Evolutionary conservation across 2,888 invertebrate species (phyloP), one percentile per base, ranked within the genome.

Genomic region (Acrobasis suavella): DNA sequence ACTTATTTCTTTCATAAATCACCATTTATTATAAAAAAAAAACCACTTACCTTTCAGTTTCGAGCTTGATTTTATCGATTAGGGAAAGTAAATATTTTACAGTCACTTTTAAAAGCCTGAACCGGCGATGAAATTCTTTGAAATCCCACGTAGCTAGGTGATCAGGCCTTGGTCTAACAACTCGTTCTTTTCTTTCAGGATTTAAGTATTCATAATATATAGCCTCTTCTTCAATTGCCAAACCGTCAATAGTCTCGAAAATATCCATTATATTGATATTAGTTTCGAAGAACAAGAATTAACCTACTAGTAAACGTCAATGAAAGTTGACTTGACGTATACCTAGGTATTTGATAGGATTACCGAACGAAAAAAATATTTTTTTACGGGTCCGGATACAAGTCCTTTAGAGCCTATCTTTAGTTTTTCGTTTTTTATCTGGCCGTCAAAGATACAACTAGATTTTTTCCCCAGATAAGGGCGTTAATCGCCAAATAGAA

Each of bases 181-280:
- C 52, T 54, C 60, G 42, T 59, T 46, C 10, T 59, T 55, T 59
- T 54, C 63, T 59, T 59, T 59, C 49, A 38, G 55, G 60, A 63
- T 60, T 63, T 32, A 60, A 49, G 39, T 60, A 63, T 42, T 60
- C 55, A 55, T 59, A 58, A 22, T 42, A 50, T 51, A 58, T 38
- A 14, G 62, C 58, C 58, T 58, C 62, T 54, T 63, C 63, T 59
- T 60, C 59, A 38, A 63, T 63, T 16, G 63, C 54, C 54, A 63
- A 38, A 17, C 55, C 54, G 8, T 60, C 55, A 63, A 59, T 60
- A 38, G 52, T 52, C 2, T 52, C 52, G 52, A 32, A 52, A 32
- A 32, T 52, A 52, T 50, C 50, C 50, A 50, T 50, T 50, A 50
- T 50, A 39, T 5, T 39, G n/a, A n/a, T n/a, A n/a, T n/a, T n/a